Percentiles rank a stretch among this genome's conserved stretches.
Evolutionary conservation across 1,140 invertebrate species (phyloP).

Genomic region (Semibalanus balanoides): DNA sequence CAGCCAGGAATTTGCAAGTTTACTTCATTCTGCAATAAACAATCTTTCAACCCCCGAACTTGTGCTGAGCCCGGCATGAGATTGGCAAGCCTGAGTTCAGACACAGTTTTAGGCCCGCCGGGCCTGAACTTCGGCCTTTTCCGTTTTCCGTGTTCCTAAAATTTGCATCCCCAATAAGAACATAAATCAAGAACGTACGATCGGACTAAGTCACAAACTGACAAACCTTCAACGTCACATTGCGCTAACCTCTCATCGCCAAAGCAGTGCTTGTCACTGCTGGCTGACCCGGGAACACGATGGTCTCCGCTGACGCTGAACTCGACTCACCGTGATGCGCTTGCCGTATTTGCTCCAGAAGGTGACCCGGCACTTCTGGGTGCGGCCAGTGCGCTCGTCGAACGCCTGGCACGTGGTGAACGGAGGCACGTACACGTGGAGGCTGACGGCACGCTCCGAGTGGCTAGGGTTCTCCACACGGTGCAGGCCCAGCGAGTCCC

Average conservation of each 20-base stretch:
- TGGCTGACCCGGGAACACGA: not conserved
- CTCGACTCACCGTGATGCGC: slow-evolving; percentile 22
- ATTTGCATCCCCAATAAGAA: no score
- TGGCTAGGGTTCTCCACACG: slow-evolving; percentile 89
- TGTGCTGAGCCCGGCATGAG: no score
- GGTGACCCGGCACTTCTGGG: slow-evolving; percentile 51
- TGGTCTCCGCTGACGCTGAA: not conserved
- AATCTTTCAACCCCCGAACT: no score
- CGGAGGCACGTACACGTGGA: slow-evolving; percentile 94
- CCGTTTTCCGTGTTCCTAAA: no score
- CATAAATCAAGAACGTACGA: not conserved
- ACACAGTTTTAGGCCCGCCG: no score
- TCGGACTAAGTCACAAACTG: not conserved
- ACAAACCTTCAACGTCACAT: not conserved
- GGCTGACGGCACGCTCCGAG: slow-evolving; percentile 67
- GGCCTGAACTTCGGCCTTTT: no score
- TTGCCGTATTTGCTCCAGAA: slow-evolving; percentile 79
- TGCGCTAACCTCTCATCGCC: not conserved
- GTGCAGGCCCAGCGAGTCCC: slow-evolving; percentile 86
- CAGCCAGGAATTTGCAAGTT: no score
- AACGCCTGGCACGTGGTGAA: slow-evolving; percentile 76
- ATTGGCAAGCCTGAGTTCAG: no score
- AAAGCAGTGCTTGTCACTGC: not conserved
- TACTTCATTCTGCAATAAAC: no score
- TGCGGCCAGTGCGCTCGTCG: slow-evolving; percentile 75